phyloP scores from a whole-genome alignment of 2,888 invertebrate genomes.

The Rhagonycha lutea region DNA sequence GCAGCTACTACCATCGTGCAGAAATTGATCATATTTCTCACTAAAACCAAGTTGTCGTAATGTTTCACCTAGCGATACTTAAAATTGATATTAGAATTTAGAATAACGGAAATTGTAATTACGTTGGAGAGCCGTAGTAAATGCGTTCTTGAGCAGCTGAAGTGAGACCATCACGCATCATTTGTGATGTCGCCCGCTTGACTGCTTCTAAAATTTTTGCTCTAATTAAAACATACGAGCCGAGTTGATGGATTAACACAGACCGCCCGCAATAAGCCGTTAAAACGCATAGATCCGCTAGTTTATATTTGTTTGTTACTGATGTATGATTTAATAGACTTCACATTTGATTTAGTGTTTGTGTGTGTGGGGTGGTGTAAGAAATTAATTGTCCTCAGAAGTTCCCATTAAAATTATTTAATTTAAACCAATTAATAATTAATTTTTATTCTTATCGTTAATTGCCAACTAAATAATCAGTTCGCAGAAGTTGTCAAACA shows the following conservation, averaged over 20 bases:
- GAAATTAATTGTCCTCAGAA: constrained; percentile 1
- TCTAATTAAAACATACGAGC: constrained; percentile 54
- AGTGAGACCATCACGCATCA: constrained; percentile 54
- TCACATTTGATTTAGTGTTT: constrained; percentile 18
- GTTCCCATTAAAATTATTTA: not conserved
- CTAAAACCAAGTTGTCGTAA: not conserved
- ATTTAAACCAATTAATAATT: not conserved
- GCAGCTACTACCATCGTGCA: not conserved
- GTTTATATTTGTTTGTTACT: constrained; percentile 25
- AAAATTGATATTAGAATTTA: constrained; percentile 8
- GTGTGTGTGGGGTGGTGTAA: not conserved
- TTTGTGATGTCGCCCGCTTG: constrained; percentile 53
- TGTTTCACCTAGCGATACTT: not conserved
- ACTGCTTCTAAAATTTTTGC: constrained; percentile 44
- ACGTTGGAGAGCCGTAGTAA: constrained; percentile 41
- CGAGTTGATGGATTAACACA: constrained; percentile 49
- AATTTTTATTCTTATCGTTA: not conserved
- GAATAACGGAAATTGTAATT: constrained; percentile 30
- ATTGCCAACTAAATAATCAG: not conserved
- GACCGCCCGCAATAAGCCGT: constrained; percentile 31
- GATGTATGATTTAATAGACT: constrained; percentile 29
- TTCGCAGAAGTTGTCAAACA: not conserved
- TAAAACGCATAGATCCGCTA: constrained; percentile 29
- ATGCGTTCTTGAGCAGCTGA: constrained; percentile 54
- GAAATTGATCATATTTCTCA: not conserved